Evolutionary conservation across 2,888 invertebrate genomes (phyloP), one percentile per base, ranked within the genome.

Genomic region (Aphrophora alni): DNA sequence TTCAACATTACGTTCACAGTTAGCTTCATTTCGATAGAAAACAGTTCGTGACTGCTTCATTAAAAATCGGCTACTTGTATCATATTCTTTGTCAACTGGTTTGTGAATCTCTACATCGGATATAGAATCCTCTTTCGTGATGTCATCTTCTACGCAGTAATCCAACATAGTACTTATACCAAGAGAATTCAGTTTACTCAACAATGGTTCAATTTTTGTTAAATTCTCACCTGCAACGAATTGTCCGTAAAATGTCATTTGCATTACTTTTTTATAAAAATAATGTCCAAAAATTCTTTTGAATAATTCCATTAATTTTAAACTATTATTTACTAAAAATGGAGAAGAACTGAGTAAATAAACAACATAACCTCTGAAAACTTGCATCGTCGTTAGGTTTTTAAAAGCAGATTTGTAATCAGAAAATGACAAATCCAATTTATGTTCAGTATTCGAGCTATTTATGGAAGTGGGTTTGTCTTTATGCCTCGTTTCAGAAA

Each of bases 131-230:
- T 98, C 97, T 87, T 96, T 94, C 17, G 95, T 92, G 85, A 97
- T 90, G 88, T 99, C 99, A 87, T 98, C 97, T 89, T 99, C 99
- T 0, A 98, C 99, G 82, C 98, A 98, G 90, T 99, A 99, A 89
- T 99, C 99, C 83, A 99, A 93, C 87, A 99, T 99, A 72, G 98
- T 97, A 88, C 99, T 99, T n/a, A 99, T 99, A 71, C 99, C 99
- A 89, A 98, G 99, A 81, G 95, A 94, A 80, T 96, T 92, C 87
- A 99, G 90, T 87, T 95, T 92, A 87, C 95, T 94, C 85, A 98
- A 91, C 78, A 93, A 93, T 38, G 98, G 97, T 85, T 93, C 92
- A 87, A 98, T 97, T 88, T 94, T 94, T 85, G 93, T 90, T 88
- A 95, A 94, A 89, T 98, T 96, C 88, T 98, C 97, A 81, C 99